Base-by-base conservation (phyloP, 2,888 invertebrate species). In the Euclidia mi region DNA sequence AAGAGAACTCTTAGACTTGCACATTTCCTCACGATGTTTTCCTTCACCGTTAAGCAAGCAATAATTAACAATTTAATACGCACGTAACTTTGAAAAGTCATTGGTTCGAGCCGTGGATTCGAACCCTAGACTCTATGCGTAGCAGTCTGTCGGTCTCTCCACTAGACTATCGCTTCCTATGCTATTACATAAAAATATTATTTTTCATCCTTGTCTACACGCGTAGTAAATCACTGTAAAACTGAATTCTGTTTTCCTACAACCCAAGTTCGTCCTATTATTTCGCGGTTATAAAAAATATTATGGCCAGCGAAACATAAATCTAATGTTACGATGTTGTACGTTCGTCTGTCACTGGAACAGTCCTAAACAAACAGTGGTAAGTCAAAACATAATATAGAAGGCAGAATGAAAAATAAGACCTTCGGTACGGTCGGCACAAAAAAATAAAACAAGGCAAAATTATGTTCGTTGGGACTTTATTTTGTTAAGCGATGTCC, bases 311-410 rank as follows among this genome's bases (percentile, higher is more conserved):
- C 44, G 9, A 3, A 18, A 32, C 35, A 44, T 44, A 52, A 47
- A 12, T 51, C 35, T 29, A 29, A 20, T 12, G 15, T 41, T 50
- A 56, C 31, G 11, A 43, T 42, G 25, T 32, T 60, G 49, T 61
- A 35, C 55, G 56, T 70, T 51, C 46, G 56, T 52, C 25, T 57
- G 55, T 57, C 56, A 50, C 42, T 41, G 42, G 35, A 40, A 12
- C 31, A 28, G 55, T 71, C 72, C 72, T 74, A 74, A 71, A 53
- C 53, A 71, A 73, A 74, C 71, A 63, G 11, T 15, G 44, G 60
- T 25, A 17, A 46, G 48, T 57, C 55, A 62, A 63, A 71, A 64
- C 67, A 67, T 59, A 61, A 74, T 68, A 65, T 50, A 61, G 25
- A 12, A 53, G 56, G 38, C 32, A 40, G 51, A 49, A 62, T 70